Conservation (phyloP, 2,797 vertebrate species). For the Poeciliopsis presidionis region DNA sequence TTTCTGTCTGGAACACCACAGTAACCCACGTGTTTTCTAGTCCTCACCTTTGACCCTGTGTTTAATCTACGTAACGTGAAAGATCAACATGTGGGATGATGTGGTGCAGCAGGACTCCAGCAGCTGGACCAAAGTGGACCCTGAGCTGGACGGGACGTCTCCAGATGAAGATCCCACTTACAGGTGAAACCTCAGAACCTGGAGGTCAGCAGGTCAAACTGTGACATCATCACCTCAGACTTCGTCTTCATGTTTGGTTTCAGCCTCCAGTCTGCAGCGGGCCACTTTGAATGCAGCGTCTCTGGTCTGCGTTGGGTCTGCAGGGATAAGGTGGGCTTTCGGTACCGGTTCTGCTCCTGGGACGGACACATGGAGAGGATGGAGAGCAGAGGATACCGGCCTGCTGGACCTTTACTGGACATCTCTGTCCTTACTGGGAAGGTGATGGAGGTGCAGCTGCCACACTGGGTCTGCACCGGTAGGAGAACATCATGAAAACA, state of each 20-base stretch:
- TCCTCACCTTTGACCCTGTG: too few relatives aligned
- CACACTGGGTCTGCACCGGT: conserved; percentile 41
- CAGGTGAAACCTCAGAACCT: conserved; percentile 28
- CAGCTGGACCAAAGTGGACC: conserved; percentile 38
- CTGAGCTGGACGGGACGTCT: conserved; percentile 13
- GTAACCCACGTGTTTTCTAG: too few relatives aligned
- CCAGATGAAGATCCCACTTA: conserved; percentile 19
- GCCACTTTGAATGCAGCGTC: conserved; percentile 37
- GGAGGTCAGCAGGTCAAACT: too few relatives aligned
- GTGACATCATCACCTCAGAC: too few relatives aligned
- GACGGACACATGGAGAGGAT: conserved; percentile 25
- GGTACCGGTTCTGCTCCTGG: conserved; percentile 32
- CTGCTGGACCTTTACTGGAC: conserved; percentile 35
- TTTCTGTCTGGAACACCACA: too few relatives aligned
- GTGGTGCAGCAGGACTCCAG: conserved; percentile 6
- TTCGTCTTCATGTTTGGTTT: background rate
- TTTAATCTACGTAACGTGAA: too few relatives aligned
- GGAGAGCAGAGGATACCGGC: background rate
- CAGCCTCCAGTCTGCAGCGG: conserved; percentile 27
- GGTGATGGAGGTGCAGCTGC: conserved; percentile 22
- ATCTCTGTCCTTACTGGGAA: conserved; percentile 27
- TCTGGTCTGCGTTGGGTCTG: conserved; percentile 36
- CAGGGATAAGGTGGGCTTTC: conserved; percentile 17
- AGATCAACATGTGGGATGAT: too few relatives aligned
- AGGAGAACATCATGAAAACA: background rate